Evolutionary conservation across 1,140 invertebrate genomes (phyloP), one percentile per base, ranked within the genome.

Genomic region (Uloborus diversus): DNA sequence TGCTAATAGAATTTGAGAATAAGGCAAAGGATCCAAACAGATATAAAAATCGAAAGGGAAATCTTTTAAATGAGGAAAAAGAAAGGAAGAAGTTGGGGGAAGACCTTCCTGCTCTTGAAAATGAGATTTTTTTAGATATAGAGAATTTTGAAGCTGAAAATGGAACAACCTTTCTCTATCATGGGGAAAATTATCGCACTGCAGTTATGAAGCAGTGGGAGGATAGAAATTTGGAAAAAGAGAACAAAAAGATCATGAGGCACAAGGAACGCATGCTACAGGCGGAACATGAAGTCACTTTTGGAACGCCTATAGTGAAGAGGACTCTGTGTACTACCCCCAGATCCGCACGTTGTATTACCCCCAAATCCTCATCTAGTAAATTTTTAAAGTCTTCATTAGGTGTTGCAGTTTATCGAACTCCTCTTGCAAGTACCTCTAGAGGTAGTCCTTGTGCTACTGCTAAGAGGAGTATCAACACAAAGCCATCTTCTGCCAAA

Each of bases 11-110:
- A 27, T 84, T 94, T 9, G 91, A 93, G 79, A 85, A 83, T 65
- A 91, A 91, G 82, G 91, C 91, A 0, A 90, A 90, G 25, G 92
- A 94, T 84, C 93, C 93, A 0, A 91, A 92, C 81, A 89, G 94
- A 2, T 94, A 92, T 84, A 91, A 94, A 76, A 95, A 96, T 86
- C 89, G 94, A 53, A 94, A 94, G 5, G 94, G 94, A 0, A 91
- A 93, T 81, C 87, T 96, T 9, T 86, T 96, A 0, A 89, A 90
- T 28, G 94, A 96, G 85, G 94, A 96, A 86, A 94, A 92, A 82
- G 92, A 94, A 83, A 88, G 94, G 11, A 96, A 94, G 84, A 89
- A 91, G 14, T 87, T 91, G 1, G 90, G 89, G 49, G 93, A 92
- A 84, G 86, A 88, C 61, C 76, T 89, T 49, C 88, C 88, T 25